These are phyloP conservation scores for Xiphias gladius DNA, from an alignment of 2,113 vertebrate genomes.

Conservation along the genomic window DNA sequence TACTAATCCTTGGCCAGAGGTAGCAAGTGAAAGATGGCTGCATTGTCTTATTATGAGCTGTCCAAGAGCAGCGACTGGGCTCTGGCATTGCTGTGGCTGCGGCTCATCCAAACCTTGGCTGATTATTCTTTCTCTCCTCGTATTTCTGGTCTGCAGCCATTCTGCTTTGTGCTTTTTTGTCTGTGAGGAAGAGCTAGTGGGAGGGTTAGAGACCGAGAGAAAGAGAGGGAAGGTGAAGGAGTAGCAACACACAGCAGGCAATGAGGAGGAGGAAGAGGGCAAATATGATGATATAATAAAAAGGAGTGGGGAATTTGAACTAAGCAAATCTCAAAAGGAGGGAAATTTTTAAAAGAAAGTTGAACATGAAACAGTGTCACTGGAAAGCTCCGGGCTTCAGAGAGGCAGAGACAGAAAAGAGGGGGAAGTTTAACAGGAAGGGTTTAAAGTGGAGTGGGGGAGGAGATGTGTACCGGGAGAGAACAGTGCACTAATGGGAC, in stretches of 20 bases:
- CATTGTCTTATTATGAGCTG: constrained; percentile 26
- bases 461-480: constrained; percentile 8
- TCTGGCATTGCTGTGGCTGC: constrained; percentile 40
- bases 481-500: constrained; percentile 41
- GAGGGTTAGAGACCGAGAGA: constrained; percentile 17
- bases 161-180: constrained; percentile 30
- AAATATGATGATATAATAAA: constrained; percentile 16
- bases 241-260: constrained; percentile 22
- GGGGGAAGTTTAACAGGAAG: constrained; percentile 1
- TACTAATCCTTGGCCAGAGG: constrained; percentile 56
- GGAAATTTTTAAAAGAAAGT: not conserved
- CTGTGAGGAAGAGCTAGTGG: constrained; percentile 17
- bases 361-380: not conserved
- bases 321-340: constrained; percentile 14
- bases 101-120: constrained; percentile 38
- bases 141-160: constrained; percentile 31
- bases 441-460: not conserved
- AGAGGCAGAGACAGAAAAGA: not conserved
- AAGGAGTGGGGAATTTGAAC: constrained; percentile 19
- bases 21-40: constrained; percentile 40
- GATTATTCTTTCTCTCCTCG: constrained; percentile 17
- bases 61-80: constrained; percentile 8
- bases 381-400: constrained; percentile 15
- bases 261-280: constrained; percentile 9
- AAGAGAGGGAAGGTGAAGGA: not conserved